Percentiles rank a stretch among this genome's conserved stretches.
These are phyloP conservation scores for Pseudomyrmex flavicornis DNA, from an alignment of 1,140 invertebrate genomes.

Conservation along the genomic window DNA sequence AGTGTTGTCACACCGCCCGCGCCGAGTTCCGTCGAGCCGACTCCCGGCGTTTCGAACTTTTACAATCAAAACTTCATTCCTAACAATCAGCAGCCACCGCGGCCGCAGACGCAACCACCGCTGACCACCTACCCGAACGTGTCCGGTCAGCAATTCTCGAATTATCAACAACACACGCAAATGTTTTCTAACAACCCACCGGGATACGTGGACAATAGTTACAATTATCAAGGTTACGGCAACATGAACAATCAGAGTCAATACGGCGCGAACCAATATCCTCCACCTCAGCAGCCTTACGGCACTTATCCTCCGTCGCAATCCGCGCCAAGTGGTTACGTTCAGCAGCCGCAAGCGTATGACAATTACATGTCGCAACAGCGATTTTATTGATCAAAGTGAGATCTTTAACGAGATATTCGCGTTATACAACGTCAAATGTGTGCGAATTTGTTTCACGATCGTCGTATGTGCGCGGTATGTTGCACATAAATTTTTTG, in stretches of 20 bases:
- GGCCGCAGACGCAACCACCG: slow-evolving; percentile 65
- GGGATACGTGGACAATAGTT: slow-evolving; percentile 79
- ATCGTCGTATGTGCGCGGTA: no score
- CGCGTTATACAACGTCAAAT: not conserved
- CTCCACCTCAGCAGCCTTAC: slow-evolving; percentile 71
- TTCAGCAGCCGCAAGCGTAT: slow-evolving; percentile 75
- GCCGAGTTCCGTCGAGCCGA: slow-evolving; percentile 36
- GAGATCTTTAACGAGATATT: not conserved
- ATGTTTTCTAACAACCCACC: slow-evolving; percentile 72
- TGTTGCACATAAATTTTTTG: no score
- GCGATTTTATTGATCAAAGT: slow-evolving; percentile 75
- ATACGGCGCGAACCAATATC: slow-evolving; percentile 74
- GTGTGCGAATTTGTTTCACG: no score
- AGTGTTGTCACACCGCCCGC: not conserved
- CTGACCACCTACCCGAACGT: slow-evolving; percentile 67
- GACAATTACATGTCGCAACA: slow-evolving; percentile 80
- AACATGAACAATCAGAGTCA: slow-evolving; percentile 70
- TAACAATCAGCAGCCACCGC: slow-evolving; percentile 34
- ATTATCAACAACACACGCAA: slow-evolving; percentile 69
- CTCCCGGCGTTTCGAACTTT: slow-evolving; percentile 51
- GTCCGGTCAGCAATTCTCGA: slow-evolving; percentile 65
- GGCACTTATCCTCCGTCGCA: slow-evolving; percentile 66
- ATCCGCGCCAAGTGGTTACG: slow-evolving; percentile 72
- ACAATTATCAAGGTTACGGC: slow-evolving; percentile 77
- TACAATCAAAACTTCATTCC: slow-evolving; percentile 66